Conservation (phyloP, 37 sponge, comb jelly and placozoan genomes). For the Aphrocallistes beatrix region DNA sequence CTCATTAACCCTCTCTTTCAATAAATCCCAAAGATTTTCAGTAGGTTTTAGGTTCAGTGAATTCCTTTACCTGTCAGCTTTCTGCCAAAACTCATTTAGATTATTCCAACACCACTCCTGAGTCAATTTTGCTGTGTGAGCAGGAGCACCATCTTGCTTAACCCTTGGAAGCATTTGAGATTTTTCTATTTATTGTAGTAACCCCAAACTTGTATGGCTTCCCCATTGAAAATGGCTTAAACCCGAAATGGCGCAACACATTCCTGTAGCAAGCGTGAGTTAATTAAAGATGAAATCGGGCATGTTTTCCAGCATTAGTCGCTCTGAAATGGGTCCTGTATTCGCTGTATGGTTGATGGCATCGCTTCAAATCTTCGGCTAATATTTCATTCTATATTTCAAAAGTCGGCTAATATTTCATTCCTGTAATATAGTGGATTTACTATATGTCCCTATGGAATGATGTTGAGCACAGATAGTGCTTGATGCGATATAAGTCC, state of each 20-base stretch:
- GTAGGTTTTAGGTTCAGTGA: background rate
- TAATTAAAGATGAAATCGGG: background rate
- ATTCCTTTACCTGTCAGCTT: background rate
- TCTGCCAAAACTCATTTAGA: background rate
- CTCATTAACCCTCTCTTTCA: background rate
- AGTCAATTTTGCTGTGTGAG: background rate
- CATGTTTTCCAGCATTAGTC: background rate
- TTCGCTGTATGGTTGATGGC: too few species aligned
- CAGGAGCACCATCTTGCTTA: too few species aligned
- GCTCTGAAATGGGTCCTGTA: background rate
- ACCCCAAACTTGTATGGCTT: too few species aligned
- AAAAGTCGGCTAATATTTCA: background rate
- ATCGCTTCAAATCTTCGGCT: too few species aligned
- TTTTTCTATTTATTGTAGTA: too few species aligned
- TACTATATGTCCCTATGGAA: background rate
- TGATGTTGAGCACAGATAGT: background rate
- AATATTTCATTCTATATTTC: too few species aligned
- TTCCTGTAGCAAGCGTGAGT: too few species aligned
- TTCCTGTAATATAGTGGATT: background rate
- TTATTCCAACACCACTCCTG: background rate
- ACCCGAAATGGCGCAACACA: too few species aligned
- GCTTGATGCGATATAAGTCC: background rate
- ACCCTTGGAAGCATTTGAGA: too few species aligned
- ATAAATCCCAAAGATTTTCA: background rate
- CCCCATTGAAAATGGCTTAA: too few species aligned